Percentiles rank a stretch among this genome's conserved stretches.
phyloP scores from a whole-genome alignment of 2,888 invertebrate genomes.

The Tubulanus polymorphus region DNA sequence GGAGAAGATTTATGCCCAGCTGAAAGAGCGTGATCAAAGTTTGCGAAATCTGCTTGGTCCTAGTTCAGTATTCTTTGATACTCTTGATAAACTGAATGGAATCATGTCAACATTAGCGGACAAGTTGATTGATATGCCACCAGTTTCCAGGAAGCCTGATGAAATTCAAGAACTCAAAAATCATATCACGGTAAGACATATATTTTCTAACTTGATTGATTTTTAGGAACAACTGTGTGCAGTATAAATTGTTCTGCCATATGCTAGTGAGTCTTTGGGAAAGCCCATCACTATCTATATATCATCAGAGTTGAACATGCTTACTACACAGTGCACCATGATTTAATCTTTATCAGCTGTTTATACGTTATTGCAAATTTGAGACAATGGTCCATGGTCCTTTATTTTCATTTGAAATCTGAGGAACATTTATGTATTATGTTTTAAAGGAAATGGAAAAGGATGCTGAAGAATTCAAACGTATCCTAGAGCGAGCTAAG shows the following conservation, averaged over 20 bases:
- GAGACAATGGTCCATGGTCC: no score
- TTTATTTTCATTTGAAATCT: no score
- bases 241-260: no score
- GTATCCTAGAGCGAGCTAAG: constrained; percentile 32
- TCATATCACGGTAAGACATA: constrained; percentile 74
- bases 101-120: constrained; percentile 85
- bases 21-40: constrained; percentile 56
- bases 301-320: no score
- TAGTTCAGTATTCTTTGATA: constrained; percentile 87
- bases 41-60: constrained; percentile 88
- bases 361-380: no score
- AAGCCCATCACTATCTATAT: no score
- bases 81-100: constrained; percentile 74
- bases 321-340: no score
- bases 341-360: no score
- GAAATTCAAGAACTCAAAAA: constrained; percentile 79
- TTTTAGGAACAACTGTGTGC: no score
- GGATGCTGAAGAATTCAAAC: constrained; percentile 12
- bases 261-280: no score
- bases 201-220: no score
- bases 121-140: constrained; percentile 74
- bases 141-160: constrained; percentile 58
- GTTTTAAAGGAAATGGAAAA: constrained; percentile 8
- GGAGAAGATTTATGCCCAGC: constrained; percentile 68
- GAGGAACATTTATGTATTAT: no score